Base-by-base conservation (phyloP, 2,888 invertebrate species). In the Polydrusus pterygomalis region DNA sequence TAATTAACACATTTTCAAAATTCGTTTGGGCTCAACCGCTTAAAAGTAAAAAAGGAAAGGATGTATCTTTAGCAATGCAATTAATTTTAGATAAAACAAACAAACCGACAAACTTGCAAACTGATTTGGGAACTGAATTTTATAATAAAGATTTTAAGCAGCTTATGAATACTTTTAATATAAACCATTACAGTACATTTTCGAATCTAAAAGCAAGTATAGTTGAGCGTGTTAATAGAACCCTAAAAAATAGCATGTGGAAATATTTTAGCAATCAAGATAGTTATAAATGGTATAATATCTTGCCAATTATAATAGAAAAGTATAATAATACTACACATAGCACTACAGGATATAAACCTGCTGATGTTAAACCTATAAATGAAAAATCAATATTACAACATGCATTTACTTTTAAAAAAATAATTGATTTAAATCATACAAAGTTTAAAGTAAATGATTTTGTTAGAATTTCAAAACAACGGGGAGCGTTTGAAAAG, bases 231-330 rank as follows among this genome's bases (percentile, higher is more conserved):
- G 15, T 47, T n/a, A 47, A 47, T 47, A n/a, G 15, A 15, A n/a
- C 47, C 15, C 15, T 47, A 47, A 13, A 47, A 47, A 47, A n/a
- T 15, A 47, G 13, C 1, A 15, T 47, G 47, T 47, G 47, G 47
- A 47, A 13, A 47, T 47, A 47, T 47, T 47, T 47, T 47, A 47
- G 47, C 15, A 47, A 47, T 47, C 13, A 7, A 47, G 47, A 15
- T 6, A 47, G 15, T 15, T 15, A 47, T 15, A 13, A 47, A 15
- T 47, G 30, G 30, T 30, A 30, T 15, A n/a, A 13, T 47, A 47
- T 47, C 15, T 47, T 47, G 15, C 47, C 47, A 7, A 15, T 15
- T 47, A 47, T 47, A 15, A 15, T 47, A n/a, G 47, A 47, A 47
- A 47, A 47, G 15, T 10, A 47, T 15, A n/a, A n/a, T n/a, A n/a